phyloP scores from a whole-genome alignment of 2,888 invertebrate genomes.

The Diachrysia chrysitis region DNA sequence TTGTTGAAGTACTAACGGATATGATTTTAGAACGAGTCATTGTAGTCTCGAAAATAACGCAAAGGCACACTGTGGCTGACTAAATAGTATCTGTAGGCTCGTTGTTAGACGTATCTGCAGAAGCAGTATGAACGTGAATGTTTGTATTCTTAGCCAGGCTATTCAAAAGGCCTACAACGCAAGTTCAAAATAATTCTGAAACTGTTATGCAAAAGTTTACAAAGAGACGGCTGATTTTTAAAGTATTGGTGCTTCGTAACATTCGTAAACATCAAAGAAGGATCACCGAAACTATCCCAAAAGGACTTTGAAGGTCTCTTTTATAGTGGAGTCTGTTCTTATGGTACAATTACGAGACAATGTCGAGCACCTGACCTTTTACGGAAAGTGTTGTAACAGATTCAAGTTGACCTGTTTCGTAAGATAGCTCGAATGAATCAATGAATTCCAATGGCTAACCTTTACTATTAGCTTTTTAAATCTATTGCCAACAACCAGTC shows the following conservation, averaged over 20 bases:
- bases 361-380: neutral
- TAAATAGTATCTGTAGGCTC: constrained; percentile 16
- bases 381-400: neutral
- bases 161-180: neutral
- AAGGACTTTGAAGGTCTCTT: constrained; percentile 1
- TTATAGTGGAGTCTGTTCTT: neutral
- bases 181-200: neutral
- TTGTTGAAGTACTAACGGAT: constrained; percentile 57
- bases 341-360: neutral
- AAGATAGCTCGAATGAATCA: neutral
- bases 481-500: neutral
- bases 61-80: constrained; percentile 39
- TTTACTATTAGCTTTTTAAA: neutral
- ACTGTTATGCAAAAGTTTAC: neutral
- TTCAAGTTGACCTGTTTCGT: neutral
- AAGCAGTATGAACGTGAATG: neutral
- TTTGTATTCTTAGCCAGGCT: neutral
- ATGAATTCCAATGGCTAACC: neutral
- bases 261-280: neutral
- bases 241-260: constrained; percentile 2
- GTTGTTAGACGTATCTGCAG: constrained; percentile 26
- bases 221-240: neutral
- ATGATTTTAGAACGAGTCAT: constrained; percentile 47
- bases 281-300: constrained; percentile 2
- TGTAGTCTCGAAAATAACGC: constrained; percentile 48